Base-by-base conservation (phyloP, 2,113 vertebrate genomes). In the Lethenteron camtschaticum region DNA sequence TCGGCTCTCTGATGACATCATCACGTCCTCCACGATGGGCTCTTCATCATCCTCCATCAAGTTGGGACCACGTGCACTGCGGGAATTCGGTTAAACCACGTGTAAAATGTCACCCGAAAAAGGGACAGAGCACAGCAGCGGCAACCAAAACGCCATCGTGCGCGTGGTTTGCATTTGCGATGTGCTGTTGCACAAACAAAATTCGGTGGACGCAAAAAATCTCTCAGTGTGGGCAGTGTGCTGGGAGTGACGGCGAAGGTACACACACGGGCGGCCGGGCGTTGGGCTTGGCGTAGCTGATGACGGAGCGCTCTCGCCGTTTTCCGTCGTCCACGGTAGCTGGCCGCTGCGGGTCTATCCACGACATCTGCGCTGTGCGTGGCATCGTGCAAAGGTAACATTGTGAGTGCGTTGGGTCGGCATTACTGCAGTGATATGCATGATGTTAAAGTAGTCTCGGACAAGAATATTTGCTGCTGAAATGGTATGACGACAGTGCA, bases 21-120 rank as follows among this genome's bases (percentile, higher is more conserved):
- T 99, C 75, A 99, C 94, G 70, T 99, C 94, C 85, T 99, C 94
- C 74, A 99, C 94, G 69, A 99, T 99, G 3, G 94, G 94, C 79
- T 99, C 90, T 77, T 99, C 94, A 57, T 99, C 94, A 73, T 99
- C 94, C 79, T 99, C 94, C 90, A 99, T 99, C 71, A 99, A 81
- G 75, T 91, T 87, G 73, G 90, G 89, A 76, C 89, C 85, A 76
- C 94, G 90, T 75, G 90, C 88, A 81, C 94, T 99, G 77, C 70
- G 75, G 70, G 73, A 77, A 77, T 68, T 41, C 41, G 7, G 41
- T 41, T 41, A 41, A 41, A 41, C 5, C 41, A 41, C 5, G 41
- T 41, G 41, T 6, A 6, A 41, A 41, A 41, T 7, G 41, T 41
- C 6, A 41, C 4, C 41, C 41, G 41, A 41, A 41, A 41, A 41